phyloP scores from a whole-genome alignment of 2,113 vertebrate genomes.

The Gallinago jamesoni region DNA sequence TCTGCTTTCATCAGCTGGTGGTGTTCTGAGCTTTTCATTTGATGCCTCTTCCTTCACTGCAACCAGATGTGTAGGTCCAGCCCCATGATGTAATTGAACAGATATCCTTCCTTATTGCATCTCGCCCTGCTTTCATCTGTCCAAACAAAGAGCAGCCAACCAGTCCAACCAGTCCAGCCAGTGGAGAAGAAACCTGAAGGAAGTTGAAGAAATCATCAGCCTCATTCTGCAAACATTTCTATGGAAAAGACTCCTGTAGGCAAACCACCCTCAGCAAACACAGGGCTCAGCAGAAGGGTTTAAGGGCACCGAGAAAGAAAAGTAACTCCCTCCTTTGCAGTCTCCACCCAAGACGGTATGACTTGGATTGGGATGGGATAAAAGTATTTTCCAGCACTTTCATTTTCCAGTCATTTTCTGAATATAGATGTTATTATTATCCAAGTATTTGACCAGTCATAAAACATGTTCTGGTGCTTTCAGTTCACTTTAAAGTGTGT shows the following conservation, averaged over 20 bases:
- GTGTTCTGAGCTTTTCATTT: background rate
- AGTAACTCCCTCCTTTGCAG: background rate
- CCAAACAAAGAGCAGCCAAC: background rate
- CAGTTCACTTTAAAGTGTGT: background rate
- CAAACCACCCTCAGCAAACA: background rate
- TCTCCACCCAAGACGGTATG: background rate
- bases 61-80: background rate
- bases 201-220: background rate
- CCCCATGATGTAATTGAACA: background rate
- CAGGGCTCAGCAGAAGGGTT: background rate
- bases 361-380: background rate
- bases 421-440: background rate
- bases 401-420: background rate
- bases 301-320: background rate
- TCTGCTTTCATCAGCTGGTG: background rate
- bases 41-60: background rate
- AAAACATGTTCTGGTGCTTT: background rate
- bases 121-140: background rate
- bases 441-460: background rate
- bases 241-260: background rate
- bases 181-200: background rate
- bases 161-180: background rate
- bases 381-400: background rate
- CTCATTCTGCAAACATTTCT: background rate
- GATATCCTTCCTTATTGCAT: background rate